Conservation (phyloP, 2,113 vertebrate genomes). For the Rhipidura dahli region DNA sequence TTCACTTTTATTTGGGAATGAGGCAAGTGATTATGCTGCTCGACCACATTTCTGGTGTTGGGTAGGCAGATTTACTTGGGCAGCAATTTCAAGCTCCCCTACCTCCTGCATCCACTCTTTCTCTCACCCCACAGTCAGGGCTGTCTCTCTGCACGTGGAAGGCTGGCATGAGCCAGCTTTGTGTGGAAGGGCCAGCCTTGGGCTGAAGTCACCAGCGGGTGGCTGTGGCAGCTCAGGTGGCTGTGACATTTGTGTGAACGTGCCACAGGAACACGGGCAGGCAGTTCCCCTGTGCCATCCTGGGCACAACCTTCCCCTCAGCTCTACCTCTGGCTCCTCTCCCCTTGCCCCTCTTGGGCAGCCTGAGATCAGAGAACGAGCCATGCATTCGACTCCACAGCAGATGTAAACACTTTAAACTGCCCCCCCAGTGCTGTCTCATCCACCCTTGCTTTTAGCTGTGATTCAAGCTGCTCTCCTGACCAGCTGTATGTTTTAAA, state of each 20-base stretch:
- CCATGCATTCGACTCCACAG: background rate
- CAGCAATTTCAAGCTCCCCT: background rate
- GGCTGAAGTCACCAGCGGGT: background rate
- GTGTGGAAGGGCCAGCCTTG: background rate
- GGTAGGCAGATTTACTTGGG: background rate
- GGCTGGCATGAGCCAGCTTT: background rate
- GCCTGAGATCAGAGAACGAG: background rate
- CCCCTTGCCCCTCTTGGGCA: too few species aligned
- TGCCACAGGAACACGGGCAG: background rate
- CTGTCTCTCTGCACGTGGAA: background rate
- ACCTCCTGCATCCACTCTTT: background rate
- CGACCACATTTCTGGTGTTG: background rate
- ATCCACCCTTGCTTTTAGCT: background rate
- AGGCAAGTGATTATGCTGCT: background rate
- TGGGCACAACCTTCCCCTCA: background rate
- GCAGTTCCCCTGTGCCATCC: background rate
- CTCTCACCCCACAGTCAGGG: accelerated
- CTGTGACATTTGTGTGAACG: accelerated
- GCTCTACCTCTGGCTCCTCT: background rate
- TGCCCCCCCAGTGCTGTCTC: accelerated
- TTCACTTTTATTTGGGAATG: background rate
- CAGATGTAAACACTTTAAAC: background rate
- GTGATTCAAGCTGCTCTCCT: background rate
- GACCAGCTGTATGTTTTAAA: background rate
- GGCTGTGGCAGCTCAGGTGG: accelerated